Conservation (phyloP, 2,113 vertebrate genomes). For the Microcebus tavaratra region DNA sequence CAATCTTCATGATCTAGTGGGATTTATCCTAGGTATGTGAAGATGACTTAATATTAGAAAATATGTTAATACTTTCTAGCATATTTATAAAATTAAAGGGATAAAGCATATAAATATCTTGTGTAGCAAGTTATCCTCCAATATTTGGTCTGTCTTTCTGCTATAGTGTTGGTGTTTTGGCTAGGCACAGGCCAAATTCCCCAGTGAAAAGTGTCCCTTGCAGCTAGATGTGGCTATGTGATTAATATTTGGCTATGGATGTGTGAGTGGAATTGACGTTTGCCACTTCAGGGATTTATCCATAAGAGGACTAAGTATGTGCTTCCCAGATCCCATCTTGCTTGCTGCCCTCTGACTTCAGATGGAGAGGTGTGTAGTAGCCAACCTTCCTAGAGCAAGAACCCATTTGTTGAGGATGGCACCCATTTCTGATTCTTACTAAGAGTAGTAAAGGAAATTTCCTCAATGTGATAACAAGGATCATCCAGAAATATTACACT, state of each 20-base stretch:
- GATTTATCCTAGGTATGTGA: slow-evolving; percentile 11
- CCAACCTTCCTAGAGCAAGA: background rate
- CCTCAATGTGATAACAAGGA: background rate
- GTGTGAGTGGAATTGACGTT: background rate
- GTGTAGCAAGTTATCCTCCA: background rate
- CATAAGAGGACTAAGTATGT: background rate
- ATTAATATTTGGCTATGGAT: background rate
- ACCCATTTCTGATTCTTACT: background rate
- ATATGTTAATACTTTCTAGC: background rate
- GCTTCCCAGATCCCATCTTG: background rate
- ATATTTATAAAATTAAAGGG: background rate
- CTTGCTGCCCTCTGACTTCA: background rate
- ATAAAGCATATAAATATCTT: background rate
- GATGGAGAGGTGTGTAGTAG: background rate
- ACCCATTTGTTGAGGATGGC: background rate
- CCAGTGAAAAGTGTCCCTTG: background rate
- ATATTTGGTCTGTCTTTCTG: background rate
- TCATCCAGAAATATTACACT: background rate
- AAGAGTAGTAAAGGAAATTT: background rate
- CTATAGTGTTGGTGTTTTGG: background rate
- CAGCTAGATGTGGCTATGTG: background rate
- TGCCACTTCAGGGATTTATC: background rate
- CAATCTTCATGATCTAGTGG: background rate
- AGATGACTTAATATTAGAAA: slow-evolving; percentile 7
- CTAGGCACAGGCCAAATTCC: background rate